Evolutionary conservation across 2,113 vertebrate species (phyloP).

Genomic region (Morphnarchus princeps): DNA sequence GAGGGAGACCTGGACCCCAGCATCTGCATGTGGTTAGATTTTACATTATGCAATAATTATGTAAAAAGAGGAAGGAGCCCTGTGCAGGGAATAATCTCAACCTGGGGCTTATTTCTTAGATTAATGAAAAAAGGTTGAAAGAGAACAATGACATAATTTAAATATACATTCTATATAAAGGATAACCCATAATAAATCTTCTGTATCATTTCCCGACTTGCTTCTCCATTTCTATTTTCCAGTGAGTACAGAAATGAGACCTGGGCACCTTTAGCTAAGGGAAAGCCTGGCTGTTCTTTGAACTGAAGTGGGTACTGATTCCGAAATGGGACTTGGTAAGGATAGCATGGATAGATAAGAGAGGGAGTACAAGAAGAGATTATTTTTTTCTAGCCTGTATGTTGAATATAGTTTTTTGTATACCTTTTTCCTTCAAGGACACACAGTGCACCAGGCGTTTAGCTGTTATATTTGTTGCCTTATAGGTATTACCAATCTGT

Average conservation of each 20-base stretch:
- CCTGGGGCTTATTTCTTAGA: background rate
- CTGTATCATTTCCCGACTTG: background rate
- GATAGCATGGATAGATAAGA: background rate
- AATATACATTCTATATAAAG: background rate
- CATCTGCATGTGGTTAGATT: background rate
- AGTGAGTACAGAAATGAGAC: background rate
- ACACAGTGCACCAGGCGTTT: background rate
- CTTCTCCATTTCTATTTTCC: background rate
- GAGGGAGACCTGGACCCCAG: background rate
- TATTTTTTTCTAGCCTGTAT: background rate
- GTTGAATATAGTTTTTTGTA: background rate
- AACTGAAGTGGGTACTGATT: background rate
- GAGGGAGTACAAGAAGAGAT: background rate
- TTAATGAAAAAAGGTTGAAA: background rate
- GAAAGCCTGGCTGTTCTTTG: background rate
- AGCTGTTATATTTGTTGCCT: background rate
- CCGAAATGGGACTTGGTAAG: background rate
- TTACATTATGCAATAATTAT: background rate
- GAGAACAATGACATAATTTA: background rate
- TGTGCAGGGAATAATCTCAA: background rate
- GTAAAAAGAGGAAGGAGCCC: background rate
- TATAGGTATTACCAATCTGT: background rate
- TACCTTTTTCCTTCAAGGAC: background rate
- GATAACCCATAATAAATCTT: background rate
- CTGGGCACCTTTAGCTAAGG: background rate